These are phyloP conservation scores for Petrolisthes manimaculis DNA, from an alignment of 2,888 invertebrate species.

Conservation along the genomic window DNA sequence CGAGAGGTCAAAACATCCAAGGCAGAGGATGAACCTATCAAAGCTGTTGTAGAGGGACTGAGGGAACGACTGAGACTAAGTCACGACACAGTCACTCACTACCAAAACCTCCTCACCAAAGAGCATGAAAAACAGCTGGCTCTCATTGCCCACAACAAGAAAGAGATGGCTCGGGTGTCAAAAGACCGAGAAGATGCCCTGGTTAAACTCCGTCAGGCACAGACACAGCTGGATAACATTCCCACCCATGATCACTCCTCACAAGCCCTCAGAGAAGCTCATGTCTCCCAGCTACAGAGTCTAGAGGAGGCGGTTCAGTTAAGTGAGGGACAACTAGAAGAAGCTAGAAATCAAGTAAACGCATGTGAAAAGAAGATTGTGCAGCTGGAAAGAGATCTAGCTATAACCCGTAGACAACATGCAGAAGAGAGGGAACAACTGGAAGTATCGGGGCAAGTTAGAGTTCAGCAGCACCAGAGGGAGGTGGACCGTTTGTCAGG, in stretches of 20 bases:
- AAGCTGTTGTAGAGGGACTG: constrained; percentile 46
- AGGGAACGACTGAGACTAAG: constrained; percentile 53
- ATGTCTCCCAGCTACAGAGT: constrained; percentile 49
- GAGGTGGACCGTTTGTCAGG: constrained; percentile 49
- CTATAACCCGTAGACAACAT: constrained; percentile 43
- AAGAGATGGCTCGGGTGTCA: constrained; percentile 31
- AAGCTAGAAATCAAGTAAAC: constrained; percentile 31
- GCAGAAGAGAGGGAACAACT: constrained; percentile 53
- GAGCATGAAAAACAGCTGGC: constrained; percentile 42
- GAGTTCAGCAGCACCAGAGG: constrained; percentile 53
- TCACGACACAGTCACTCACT: constrained; percentile 50
- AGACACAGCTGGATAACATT: constrained; percentile 45
- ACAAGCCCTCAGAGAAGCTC: constrained; percentile 35
- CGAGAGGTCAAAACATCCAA: not conserved
- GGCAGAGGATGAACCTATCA: constrained; percentile 45
- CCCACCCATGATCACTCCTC: constrained; percentile 42
- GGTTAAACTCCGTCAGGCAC: constrained; percentile 34
- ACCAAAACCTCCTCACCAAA: constrained; percentile 50
- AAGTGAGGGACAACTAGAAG: constrained; percentile 41
- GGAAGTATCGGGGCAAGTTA: constrained; percentile 53
- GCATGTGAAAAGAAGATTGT: constrained; percentile 35
- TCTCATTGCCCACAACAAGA: constrained; percentile 30
- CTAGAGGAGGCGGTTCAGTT: constrained; percentile 43
- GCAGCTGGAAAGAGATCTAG: constrained; percentile 49
- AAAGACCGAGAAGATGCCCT: constrained; percentile 39